Evolutionary conservation across 1,140 invertebrate genomes (phyloP), one percentile per base, ranked within the genome.

Genomic region (Hirudo medicinalis): DNA sequence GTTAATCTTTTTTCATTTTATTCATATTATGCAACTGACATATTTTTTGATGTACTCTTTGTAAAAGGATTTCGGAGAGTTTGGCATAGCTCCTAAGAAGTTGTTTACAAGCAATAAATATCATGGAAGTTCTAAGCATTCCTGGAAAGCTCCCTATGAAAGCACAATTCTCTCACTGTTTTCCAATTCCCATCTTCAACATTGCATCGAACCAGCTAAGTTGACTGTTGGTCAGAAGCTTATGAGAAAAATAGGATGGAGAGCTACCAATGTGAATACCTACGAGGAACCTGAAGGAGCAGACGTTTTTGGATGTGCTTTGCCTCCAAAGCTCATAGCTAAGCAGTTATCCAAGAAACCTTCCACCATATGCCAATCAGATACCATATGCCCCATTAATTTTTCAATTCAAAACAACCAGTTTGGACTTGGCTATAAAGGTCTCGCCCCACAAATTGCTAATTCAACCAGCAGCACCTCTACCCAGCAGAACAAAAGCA

Each of bases 31-130:
- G 9, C 9, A 4, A n/a, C 9, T 25, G 20, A n/a, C 54, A 57
- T 25, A n/a, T 20, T 63, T 63, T 22, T 60, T 60, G 8, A n/a
- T 60, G 27, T 60, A 15, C 15, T 15, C 15, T 27, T 67, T 17
- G 22, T 67, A 15, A 22, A 73, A 88, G 86, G 96, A 99, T 82
- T 85, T 91, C 36, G 87, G 90, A 29, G 90, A 94, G 79, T 92
- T 92, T 85, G 96, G 96, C 71, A 96, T 99, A 75, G 94, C 95
- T 9, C 92, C 93, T 1, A 88, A 89, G 75, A 86, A 87, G 11
- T 85, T 94, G 63, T 85, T 88, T 75, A 88, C 92, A 15, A 89
- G 88, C 1, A 85, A 85, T 29, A 88, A 91, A 75, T 91, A 81
- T 83, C 78, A 63, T 11, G 57, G 22, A 72, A 77, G 60, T 67